Conservation (phyloP, 1,140 invertebrate species). For the Drosophila sturtevanti region DNA sequence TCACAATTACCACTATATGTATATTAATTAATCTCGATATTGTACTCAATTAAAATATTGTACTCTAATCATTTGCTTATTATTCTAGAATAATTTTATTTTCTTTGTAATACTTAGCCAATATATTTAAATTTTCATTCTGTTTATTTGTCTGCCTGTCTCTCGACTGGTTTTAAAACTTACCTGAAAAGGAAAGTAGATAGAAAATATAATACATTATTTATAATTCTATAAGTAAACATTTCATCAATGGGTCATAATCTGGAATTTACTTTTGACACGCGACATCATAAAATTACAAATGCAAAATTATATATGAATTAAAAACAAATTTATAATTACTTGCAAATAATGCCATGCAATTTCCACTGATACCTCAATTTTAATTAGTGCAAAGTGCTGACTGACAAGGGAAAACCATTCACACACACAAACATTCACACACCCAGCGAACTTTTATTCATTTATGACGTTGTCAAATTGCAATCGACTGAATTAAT, state of each 20-base stretch:
- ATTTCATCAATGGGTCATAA: slow-evolving; percentile 6
- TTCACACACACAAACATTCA: background rate
- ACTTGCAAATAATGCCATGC: slow-evolving; percentile 18
- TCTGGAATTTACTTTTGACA: slow-evolving; percentile 12
- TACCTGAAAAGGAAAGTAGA: slow-evolving; percentile 40
- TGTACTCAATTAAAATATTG: too few species aligned
- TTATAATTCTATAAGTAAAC: background rate
- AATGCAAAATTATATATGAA: background rate
- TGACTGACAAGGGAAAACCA: background rate
- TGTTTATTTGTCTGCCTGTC: background rate
- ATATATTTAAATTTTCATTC: background rate
- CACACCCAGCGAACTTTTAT: background rate
- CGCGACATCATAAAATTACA: slow-evolving; percentile 1
- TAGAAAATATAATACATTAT: slow-evolving; percentile 2
- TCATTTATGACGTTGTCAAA: background rate
- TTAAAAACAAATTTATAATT: slow-evolving; percentile 6
- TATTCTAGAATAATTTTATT: background rate
- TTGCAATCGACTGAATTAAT: background rate
- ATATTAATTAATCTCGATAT: too few species aligned
- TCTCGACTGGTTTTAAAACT: too few species aligned
- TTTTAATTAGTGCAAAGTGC: slow-evolving; percentile 2
- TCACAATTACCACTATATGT: too few species aligned
- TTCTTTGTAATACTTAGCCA: slow-evolving; percentile 29
- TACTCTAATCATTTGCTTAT: background rate
- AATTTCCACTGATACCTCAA: background rate